phyloP scores from a whole-genome alignment of 1,140 invertebrate species.

The Bemisia tabaci region DNA sequence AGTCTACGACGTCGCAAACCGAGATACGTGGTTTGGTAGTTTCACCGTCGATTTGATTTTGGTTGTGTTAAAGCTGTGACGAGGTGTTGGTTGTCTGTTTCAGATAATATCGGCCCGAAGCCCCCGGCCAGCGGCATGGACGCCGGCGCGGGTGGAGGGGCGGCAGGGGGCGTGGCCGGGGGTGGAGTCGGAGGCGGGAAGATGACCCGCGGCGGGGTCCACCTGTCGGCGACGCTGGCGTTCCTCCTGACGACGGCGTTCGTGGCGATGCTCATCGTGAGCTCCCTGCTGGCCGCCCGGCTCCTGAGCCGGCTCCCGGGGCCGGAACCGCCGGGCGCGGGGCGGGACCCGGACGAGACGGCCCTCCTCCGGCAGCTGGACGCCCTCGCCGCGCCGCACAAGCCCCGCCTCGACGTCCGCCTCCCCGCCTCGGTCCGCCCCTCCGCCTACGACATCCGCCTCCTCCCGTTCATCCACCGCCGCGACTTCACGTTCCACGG shows the following conservation, averaged over 20 bases:
- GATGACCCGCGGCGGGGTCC: background rate
- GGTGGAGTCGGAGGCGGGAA: background rate
- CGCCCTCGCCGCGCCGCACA: background rate
- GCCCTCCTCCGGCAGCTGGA: background rate
- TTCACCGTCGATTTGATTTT: too few species aligned
- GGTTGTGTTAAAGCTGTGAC: too few species aligned
- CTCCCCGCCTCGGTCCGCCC: constrained; percentile 49
- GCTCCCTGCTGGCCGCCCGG: background rate
- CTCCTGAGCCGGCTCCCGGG: background rate
- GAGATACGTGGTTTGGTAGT: too few species aligned
- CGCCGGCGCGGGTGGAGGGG: too few species aligned
- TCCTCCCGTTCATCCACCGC: constrained; percentile 49
- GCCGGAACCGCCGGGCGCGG: too few species aligned
- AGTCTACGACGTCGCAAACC: too few species aligned
- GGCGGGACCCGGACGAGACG: background rate
- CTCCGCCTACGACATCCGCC: constrained; percentile 47
- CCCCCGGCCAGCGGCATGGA: background rate
- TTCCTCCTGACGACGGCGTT: background rate
- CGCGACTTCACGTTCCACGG: constrained; percentile 65
- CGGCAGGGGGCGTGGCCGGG: too few species aligned
- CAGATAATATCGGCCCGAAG: background rate
- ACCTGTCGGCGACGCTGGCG: background rate
- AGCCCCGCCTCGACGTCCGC: constrained; percentile 36
- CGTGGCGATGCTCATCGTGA: background rate
- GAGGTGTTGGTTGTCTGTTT: background rate